Evolutionary conservation across 1,140 invertebrate species (phyloP), one percentile per base, ranked within the genome.

Genomic region (Meloidogyne chitwoodi): DNA sequence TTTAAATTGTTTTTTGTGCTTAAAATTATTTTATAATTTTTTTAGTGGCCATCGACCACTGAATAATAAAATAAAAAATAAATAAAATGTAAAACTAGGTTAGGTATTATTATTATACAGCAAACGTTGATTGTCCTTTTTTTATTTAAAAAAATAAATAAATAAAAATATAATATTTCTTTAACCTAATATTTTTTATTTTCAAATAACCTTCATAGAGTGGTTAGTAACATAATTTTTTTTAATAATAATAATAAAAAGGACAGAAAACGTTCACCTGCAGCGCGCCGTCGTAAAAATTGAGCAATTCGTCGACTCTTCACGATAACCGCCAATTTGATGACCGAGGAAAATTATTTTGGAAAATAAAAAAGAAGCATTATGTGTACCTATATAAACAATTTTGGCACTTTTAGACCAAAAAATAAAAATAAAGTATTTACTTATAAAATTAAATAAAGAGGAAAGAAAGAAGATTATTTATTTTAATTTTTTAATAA

Each of bases 251-350:
- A 12, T 12, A 12, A 12, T 14, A 41, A 48, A 48, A 48, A 48
- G 44, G 44, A 48, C 44, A 48, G 44, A 48, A 56, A 56, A 56
- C 48, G 48, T 56, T 56, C 48, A 6, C 48, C 48, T 6, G 48
- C n/a, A 56, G 11, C 70, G 56, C 27, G 56, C 41, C 22, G 41
- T 44, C 70, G 56, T 64, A 56, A 61, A 56, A 27, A 61, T 73
- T 73, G 70, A 73, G 70, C 70, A 73, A 73, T 31, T 73, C 24
- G 70, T 63, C 70, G 48, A 73, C 70, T 31, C 34, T 73, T 73
- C 70, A 73, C 70, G 70, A 73, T 73, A 61, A 63, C 70, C 70
- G 70, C 70, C 70, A 73, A 73, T 73, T 72, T 41, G 70, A 72
- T 63, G 70, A 72, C n/a, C 70, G 34, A 31, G n/a, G 22, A 14